Evolutionary conservation across 1,140 invertebrate species (phyloP), one percentile per base, ranked within the genome.

Genomic region (Zaprionus capensis): DNA sequence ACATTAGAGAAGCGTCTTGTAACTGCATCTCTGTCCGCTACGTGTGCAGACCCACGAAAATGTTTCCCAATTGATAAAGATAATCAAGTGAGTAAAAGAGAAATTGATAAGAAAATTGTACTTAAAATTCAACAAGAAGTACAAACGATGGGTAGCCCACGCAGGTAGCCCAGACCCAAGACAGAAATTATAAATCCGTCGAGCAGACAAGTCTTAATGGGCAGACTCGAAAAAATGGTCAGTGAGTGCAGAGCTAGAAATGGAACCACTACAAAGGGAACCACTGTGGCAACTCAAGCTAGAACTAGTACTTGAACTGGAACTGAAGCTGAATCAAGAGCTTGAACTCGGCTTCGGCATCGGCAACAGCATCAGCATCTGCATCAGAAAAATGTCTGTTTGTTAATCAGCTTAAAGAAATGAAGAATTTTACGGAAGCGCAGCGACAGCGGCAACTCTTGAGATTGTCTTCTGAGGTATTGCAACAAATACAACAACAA

Each of bases 151-250:
- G 70, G 75, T 67, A 38, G 34, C 22, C 22, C 12, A 57, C 34
- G 26, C 17, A 4, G 28, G 38, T 51, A 12, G 20, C 15, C 26
- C 53, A 46, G 38, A 61, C 28, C 12, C 26, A 44, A 58, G 53
- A 69, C 65, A 78, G 71, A 88, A 84, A 74, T 78, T 87, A 87
- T 87, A 87, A 81, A 87, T 84, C 71, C 71, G 49, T 57, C 71
- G 71, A 83, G 61, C 53, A 65, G 55, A 14, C 59, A 38, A 12
- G 44, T 17, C 53, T 71, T 44, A 44, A 83, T 56, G 11, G 6
- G 63, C 84, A 87, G 84, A 81, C 55, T 64, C 83, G 59, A 87
- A 86, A 86, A 86, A 82, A 87, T 67, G 51, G 4, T 77, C 82
- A 73, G 9, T 36, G 68, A 53, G 78, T 34, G 56, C 65, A 56